Evolutionary conservation across 2,113 vertebrate genomes (phyloP), one percentile per base, ranked within the genome.

Genomic region (Marmota monax): DNA sequence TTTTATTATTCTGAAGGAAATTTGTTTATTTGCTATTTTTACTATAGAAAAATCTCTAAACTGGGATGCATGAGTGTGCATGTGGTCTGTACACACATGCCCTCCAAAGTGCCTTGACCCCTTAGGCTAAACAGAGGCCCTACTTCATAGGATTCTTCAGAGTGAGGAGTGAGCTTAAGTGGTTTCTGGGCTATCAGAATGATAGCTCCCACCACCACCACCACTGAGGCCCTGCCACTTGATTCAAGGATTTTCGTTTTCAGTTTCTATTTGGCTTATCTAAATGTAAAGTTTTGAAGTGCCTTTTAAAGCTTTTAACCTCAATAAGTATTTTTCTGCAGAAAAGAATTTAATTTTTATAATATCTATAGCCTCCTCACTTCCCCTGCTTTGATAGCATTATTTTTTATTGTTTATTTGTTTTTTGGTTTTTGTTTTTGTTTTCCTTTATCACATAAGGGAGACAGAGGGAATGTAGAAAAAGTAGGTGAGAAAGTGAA

Each of bases 221-320:
- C 94, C 53, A 77, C 56, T 76, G 70, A 84, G 96, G 87, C 95
- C 97, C 97, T 93, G 83, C 65, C 96, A 92, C 92, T 97, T 69
- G 4, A 97, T 97, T 51, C 94, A n/a, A 93, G 94, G 92, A 78
- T 82, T 97, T 97, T 95, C 65, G 42, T 96, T 42, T 92, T 93
- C 89, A 25, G 9, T 92, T 88, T 83, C 63, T 93, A 18, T 83
- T 92, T 96, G 48, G 45, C 51, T 83, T 93, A 78, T 92, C 42
- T 78, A 85, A 90, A 78, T 61, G 10, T 45, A 88, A 84, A 85
- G 25, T 88, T 97, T 87, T 80, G 70, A 87, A 88, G 67, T 72
- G 6, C 3, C 9, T 45, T 96, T 97, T 67, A 80, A 94, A 67
- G 20, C 8, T 89, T 90, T 91, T 84, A 65, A 78, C 83, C n/a